Base-by-base conservation (phyloP, 2,113 vertebrate genomes). In the Lamprologus speciosus region DNA sequence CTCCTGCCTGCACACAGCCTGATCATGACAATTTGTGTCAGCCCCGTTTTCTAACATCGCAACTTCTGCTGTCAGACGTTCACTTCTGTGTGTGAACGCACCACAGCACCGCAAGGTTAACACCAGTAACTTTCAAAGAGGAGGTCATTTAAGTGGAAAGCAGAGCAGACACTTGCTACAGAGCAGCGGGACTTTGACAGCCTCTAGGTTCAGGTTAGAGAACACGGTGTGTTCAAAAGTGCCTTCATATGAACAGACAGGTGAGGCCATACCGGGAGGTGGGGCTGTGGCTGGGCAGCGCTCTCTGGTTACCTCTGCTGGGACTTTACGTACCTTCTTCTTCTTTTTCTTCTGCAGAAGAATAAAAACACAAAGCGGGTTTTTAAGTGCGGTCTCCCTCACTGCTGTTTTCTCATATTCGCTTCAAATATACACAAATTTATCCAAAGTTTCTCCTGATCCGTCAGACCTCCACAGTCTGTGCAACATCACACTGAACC, bases 271-370 rank as follows among this genome's bases (percentile, higher is more conserved):
- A 94, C 94, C 92, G 1, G 90, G 63, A 45, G 88, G 58, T 3
- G 26, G 93, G 17, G 57, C 81, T 21, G 6, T 23, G 8, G 55
- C 84, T 2, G 33, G 78, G 54, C 88, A 80, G 63, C 28, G 54
- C 5, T 96, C 94, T 33, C 87, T 95, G 40, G 6, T 81, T 55
- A 93, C 93, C 40, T 97, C 95, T 11, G 94, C 94, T 10, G 95
- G 92, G 83, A 92, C 87, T 90, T 96, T 97, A 40, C 78, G 93
- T 0, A 83, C 68, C 83, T 96, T 97, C 82, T 92, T 96, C 93
- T 96, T 70, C n/a, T 80, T 97, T 87, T 96, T 98, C 85, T 93
- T 97, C 95, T 97, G 95, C 92, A 94, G 90, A 87, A 87, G 13
- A 19, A 88, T 51, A 82, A 65, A 75, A 9, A 70, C 4, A 53